Evolutionary conservation across 2,888 invertebrate genomes (phyloP), one percentile per base, ranked within the genome.

Genomic region (Andrena bicolor): DNA sequence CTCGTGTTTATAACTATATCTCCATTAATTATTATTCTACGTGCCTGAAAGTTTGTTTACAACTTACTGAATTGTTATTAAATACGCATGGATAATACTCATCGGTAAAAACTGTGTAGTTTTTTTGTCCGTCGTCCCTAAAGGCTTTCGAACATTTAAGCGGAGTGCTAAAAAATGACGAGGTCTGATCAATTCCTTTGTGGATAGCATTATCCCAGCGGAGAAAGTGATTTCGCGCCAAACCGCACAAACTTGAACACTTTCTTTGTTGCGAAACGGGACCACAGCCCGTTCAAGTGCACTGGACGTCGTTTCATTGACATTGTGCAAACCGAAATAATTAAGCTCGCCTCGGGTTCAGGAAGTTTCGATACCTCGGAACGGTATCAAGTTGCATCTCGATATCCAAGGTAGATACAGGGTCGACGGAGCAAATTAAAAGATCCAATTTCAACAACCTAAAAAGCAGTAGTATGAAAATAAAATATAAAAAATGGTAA

Each of bases 181-280:
- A 28, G n/a, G n/a, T n/a, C n/a, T 2, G 20, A 32, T 41, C 48
- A 56, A 64, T n/a, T 63, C 5, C 2, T 35, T 56, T 49, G 26
- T 30, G 41, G 10, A 6, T 4, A 16, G 49, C 2, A 63, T 78
- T 56, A 32, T 66, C 51, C 1, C 23, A 56, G 5, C 5, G 49
- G 71, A 71, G 72, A 80, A 82, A 76, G 71, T 82, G 53, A 82
- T 41, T 51, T 30, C n/a, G 4, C 48, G 20, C 5, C 20, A 69
- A 73, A 78, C 80, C 73, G 30, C 64, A 80, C 3, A 51, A 61
- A 49, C 32, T 68, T 69, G 28, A 64, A 69, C 63, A 51, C 72
- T 78, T 80, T 73, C 79, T 64, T 66, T 74, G 41, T 78, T 74
- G 48, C 48, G 53, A 41, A 74, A 73, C 30, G 2, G 48, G 8